A percentile compares a stretch with the other conserved stretches of the same genome.
Conservation (phyloP, 2,113 vertebrate genomes). For the Nymphicus hollandicus region DNA sequence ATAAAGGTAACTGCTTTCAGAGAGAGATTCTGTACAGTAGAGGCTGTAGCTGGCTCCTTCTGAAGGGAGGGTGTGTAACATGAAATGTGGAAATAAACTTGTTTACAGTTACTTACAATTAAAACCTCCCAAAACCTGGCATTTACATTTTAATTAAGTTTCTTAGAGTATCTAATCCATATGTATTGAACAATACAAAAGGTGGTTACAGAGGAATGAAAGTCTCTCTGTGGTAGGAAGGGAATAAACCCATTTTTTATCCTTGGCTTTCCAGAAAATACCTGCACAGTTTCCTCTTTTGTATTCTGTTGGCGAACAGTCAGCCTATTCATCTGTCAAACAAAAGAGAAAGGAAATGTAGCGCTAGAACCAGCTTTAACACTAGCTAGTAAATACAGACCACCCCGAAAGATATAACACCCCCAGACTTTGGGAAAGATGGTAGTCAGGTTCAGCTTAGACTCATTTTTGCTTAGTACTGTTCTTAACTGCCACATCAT, state of each 20-base stretch:
- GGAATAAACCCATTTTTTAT: background rate
- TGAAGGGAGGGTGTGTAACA: background rate
- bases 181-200: background rate
- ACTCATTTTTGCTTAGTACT: background rate
- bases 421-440: background rate
- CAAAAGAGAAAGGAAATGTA: background rate
- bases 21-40: background rate
- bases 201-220: background rate
- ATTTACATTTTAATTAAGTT: background rate
- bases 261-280: background rate
- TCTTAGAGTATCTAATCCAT: background rate
- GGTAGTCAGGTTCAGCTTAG: background rate
- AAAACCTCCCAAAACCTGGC: accelerated
- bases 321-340: background rate
- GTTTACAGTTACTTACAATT: background rate
- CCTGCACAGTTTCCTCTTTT: background rate
- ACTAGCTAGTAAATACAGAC: background rate
- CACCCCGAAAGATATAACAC: background rate
- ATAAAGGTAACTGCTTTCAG: accelerated
- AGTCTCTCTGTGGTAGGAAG: background rate
- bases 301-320: background rate
- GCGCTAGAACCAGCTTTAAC: background rate
- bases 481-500: background rate
- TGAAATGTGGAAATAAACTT: background rate
- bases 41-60: background rate